Evolutionary conservation across 2,797 vertebrate species (phyloP).

Genomic region (Myotis pilosus): DNA sequence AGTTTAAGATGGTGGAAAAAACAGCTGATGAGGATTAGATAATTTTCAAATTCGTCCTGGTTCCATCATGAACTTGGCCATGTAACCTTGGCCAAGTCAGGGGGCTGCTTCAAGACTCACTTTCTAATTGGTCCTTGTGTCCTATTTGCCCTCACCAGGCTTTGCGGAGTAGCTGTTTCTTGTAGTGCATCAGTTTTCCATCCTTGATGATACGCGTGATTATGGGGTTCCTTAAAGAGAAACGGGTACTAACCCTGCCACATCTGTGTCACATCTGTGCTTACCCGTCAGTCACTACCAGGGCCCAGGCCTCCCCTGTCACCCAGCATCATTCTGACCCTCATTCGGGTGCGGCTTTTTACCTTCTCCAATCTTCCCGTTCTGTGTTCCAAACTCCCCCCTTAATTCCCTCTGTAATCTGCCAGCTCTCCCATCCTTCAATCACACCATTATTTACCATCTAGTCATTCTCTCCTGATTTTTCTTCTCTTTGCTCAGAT

Average conservation of each 20-base stretch:
- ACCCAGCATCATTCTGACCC: not conserved
- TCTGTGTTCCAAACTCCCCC: not conserved
- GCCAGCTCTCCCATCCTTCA: not conserved
- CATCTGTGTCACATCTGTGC: too few relatives aligned
- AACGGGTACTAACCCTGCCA: not conserved
- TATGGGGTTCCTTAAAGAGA: not conserved
- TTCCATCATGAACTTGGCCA: not conserved
- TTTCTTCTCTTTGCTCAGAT: not conserved
- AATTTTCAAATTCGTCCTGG: not conserved
- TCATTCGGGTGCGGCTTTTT: not conserved
- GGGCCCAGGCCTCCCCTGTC: not conserved
- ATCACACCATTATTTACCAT: not conserved
- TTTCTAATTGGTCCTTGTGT: not conserved
- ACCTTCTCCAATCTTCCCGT: accelerated
- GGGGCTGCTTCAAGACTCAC: not conserved
- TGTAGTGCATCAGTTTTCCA: not conserved
- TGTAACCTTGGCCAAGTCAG: not conserved
- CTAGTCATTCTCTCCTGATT: not conserved
- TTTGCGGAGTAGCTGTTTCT: not conserved
- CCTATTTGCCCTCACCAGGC: not conserved
- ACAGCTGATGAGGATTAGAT: not conserved
- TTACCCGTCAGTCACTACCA: not conserved
- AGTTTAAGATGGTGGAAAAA: not conserved
- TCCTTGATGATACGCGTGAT: not conserved
- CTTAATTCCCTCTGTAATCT: not conserved